Conservation (phyloP, 1,140 invertebrate species). For the Pectinophora gossypiella region DNA sequence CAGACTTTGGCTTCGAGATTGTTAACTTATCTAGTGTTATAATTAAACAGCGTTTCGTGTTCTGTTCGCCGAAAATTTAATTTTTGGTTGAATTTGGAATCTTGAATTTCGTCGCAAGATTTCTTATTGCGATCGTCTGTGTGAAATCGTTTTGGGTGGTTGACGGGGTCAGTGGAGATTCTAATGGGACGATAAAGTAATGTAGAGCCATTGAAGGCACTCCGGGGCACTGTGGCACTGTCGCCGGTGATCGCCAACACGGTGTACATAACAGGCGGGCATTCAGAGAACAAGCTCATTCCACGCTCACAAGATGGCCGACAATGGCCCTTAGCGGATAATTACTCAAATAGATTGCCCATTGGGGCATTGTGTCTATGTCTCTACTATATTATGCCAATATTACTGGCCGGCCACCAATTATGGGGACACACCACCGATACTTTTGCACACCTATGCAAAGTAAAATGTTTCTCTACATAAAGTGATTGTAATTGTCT, state of each 20-base stretch:
- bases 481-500: no score
- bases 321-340: conserved; percentile 72
- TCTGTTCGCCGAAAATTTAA: conserved; percentile 31
- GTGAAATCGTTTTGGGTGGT: not conserved
- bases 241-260: conserved; percentile 35
- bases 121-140: not conserved
- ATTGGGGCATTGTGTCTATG: conserved; percentile 68
- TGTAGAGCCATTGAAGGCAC: conserved; percentile 39
- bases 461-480: not conserved
- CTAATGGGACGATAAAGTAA: conserved; percentile 29
- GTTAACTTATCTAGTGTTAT: conserved; percentile 71
- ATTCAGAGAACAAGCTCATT: conserved; percentile 66
- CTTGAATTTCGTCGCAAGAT: not conserved
- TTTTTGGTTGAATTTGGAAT: not conserved
- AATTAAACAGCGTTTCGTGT: conserved; percentile 64
- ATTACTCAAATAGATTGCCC: conserved; percentile 74
- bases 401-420: conserved; percentile 28
- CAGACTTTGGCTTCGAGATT: conserved; percentile 64
- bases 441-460: not conserved
- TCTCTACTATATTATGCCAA: conserved; percentile 43
- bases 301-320: conserved; percentile 65
- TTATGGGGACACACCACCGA: not conserved
- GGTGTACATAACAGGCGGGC: conserved; percentile 54
- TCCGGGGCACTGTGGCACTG: conserved; percentile 32
- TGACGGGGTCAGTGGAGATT: not conserved